Base-by-base conservation (phyloP, 2,113 vertebrate genomes). In the Macheiramphus alcinus region DNA sequence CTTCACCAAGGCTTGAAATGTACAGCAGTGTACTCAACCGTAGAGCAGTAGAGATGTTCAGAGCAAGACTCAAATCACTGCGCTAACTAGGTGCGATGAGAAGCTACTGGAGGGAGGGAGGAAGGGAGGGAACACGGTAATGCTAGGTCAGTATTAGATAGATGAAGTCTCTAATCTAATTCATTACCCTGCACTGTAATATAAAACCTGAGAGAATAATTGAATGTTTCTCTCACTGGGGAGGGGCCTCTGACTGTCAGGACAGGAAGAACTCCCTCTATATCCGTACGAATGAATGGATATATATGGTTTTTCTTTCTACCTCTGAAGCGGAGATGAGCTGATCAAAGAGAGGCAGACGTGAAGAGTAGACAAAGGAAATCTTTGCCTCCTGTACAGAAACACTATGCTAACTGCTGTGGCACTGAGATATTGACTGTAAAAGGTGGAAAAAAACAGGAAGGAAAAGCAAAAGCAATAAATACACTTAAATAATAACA, bases 81-180 rank as follows among this genome's bases (percentile, higher is more conserved):
- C 40, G 36, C 76, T 94, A 85, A 89, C 56, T 43, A 94, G 25
- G 36, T 70, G 74, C 10, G 7, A 85, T 42, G 66, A 86, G 80
- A 93, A 95, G 79, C 31, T 84, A 85, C 76, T 48, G 42, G 66
- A 96, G 92, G 93, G 67, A 88, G 73, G 86, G 84, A 81, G 11
- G 65, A 79, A 73, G 78, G 92, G 90, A 93, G 94, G 96, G 94
- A 88, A 76, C 87, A 95, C 42, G 70, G 67, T 92, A 96, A 96
- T 97, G 19, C 36, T 31, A 90, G 70, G 78, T 86, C 71, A 94
- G 66, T 88, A 94, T 76, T 74, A 94, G 87, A 82, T 16, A 90
- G 86, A 71, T 47, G 84, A 93, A 96, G 94, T 31, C 93, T 95
- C 22, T 97, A 95, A 97, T 94, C 94, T 94, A 89, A 89, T 85